Base-by-base conservation (phyloP, 2,888 invertebrate species). In the Micoletzkya japonica region DNA sequence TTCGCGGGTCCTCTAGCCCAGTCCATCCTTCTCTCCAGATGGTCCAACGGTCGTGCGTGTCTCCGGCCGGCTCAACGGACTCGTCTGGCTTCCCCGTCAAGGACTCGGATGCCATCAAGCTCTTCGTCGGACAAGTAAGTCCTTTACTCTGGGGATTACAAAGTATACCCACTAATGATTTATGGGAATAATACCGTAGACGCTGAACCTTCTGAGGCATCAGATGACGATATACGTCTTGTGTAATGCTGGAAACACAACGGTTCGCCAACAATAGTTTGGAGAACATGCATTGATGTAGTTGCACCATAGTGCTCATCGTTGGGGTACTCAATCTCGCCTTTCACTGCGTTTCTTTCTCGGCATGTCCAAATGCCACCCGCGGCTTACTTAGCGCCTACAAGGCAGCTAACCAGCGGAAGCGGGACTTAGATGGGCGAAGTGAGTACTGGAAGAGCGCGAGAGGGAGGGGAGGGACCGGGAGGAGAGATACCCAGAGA, bases 101-200 rank as follows among this genome's bases (percentile, higher is more conserved):
- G 80, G 89, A 89, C 80, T 85, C 87, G 37, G 89, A 90, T 79
- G 88, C 89, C 37, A 86, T 94, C 77, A 94, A 94, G 87, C 89
- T 94, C 72, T 94, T 94, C 87, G 92, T 95, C 70, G 94, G 94
- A 26, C 84, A 84, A 81, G 84, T 84, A 26, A 4, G 72, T 49
- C 30, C 24, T 17, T 54, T 14, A 7, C 20, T 14, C 10, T 44
- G 10, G 20, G 10, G 20, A 20, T 44, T 44, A 10, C 10, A 44
- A 44, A 44, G 44, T 44, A 10, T 14, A 14, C 10, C 10, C 10
- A 44, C 20, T 44, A 44, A 44, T 14, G 20, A 14, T 14, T 14
- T 14, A 44, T 14, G 20, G 20, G 44, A 44, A 44, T 14, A 44
- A 10, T 44, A 10, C 20, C 44, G 14, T 44, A 20, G 44, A 14